Base-by-base conservation (phyloP, 2,113 vertebrate genomes). In the Syngnathoides biaculeatus region DNA sequence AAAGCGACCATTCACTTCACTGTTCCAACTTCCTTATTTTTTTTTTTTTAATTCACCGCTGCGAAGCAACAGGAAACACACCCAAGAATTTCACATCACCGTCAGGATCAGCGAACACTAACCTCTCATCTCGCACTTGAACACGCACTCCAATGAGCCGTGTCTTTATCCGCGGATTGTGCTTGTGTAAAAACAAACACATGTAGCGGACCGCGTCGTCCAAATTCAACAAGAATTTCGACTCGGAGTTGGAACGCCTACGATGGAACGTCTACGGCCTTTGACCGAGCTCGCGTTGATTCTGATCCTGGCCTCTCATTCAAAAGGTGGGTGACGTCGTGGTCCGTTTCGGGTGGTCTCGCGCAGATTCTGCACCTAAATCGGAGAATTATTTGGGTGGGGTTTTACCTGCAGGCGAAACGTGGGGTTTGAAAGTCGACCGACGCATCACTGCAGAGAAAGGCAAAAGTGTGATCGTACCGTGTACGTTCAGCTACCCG, bases 1-100 rank as follows among this genome's bases (percentile, higher is more conserved):
- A 65, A 47, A 30, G 30, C 65, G 19, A n/a, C 3, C 11, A 2
- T 40, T 59, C 3, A n/a, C 20, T 27, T 69, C 65, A 59, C 4
- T 56, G 27, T 26, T 13, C 2, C 26, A 61, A 80, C 72, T 90
- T 87, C 85, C 83, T 63, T 65, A 64, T 68, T 70, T 65, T 48
- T 63, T 11, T 61, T 66, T 45, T 56, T 6, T 56, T 35, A 35
- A 47, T 52, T 66, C 27, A 45, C 60, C 20, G 15, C 38, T n/a
- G 24, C 20, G 38, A 38, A 73, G 70, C 48, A 86, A 87, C 80
- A 84, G 82, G 87, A 90, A 90, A 82, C 80, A 69, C 68, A 77
- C 67, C 60, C 79, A 66, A 66, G 5, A 52, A 65, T 64, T 75
- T 74, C 69, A 73, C 47, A 64, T 9, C 17, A 56, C 3, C 52